Percentiles rank a stretch among this genome's conserved stretches.
phyloP scores from a whole-genome alignment of 2,888 invertebrate species.

The Calliphora vomitoria region DNA sequence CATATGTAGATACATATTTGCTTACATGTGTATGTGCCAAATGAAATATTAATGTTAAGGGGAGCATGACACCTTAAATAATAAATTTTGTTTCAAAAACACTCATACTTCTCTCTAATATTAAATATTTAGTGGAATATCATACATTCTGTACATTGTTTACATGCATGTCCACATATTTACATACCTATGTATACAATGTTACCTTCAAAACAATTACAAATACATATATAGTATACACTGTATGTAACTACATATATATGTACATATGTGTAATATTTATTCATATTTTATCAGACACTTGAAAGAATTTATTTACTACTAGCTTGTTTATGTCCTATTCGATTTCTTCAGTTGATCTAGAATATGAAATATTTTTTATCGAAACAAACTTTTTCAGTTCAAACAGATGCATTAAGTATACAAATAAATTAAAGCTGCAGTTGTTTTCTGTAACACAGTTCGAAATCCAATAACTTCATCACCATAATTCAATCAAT shows the following conservation, averaged over 20 bases:
- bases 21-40: not conserved
- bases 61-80: slow-evolving; percentile 33
- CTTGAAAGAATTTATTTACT: not conserved
- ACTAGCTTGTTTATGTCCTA: too few relatives aligned
- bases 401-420: too few relatives aligned
- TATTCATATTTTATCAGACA: not conserved
- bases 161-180: slow-evolving; percentile 5
- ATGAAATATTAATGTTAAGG: slow-evolving; percentile 31
- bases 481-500: too few relatives aligned
- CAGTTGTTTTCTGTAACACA: too few relatives aligned
- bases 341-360: too few relatives aligned
- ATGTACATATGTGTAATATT: not conserved
- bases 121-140: slow-evolving; percentile 20
- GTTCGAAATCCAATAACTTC: too few relatives aligned
- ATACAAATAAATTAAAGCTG: too few relatives aligned
- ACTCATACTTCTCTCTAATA: slow-evolving; percentile 18
- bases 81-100: slow-evolving; percentile 36
- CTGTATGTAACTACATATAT: not conserved
- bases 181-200: slow-evolving; percentile 11
- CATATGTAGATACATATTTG: not conserved
- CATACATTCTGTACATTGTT: slow-evolving; percentile 17
- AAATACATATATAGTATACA: slow-evolving; percentile 69
- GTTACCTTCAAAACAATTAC: slow-evolving; percentile 55
- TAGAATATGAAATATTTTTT: too few relatives aligned
- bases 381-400: too few relatives aligned